These are phyloP conservation scores for Diaprepes abbreviatus DNA, from an alignment of 2,888 invertebrate genomes.

Conservation along the genomic window DNA sequence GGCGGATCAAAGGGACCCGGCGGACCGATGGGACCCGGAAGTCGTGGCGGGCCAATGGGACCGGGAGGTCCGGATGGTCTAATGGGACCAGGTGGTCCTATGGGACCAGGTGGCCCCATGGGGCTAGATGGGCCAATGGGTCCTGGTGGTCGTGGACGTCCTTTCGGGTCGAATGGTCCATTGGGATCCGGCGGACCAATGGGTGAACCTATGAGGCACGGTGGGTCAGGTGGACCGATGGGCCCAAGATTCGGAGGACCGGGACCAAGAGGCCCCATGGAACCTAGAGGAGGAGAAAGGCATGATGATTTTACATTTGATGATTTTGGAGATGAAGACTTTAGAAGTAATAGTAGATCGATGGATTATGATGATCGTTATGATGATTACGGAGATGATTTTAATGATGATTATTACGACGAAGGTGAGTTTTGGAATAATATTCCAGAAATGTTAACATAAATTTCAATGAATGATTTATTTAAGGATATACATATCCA, in stretches of 20 bases:
- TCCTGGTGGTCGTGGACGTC: background rate
- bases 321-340: conserved; percentile 51
- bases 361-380: conserved; percentile 42
- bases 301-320: conserved; percentile 27
- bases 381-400: conserved; percentile 58
- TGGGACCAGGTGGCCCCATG: background rate
- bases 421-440: conserved; percentile 57
- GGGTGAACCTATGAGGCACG: conserved; percentile 5
- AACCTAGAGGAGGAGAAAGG: conserved; percentile 7
- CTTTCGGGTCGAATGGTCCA: background rate
- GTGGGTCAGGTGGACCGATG: background rate
- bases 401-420: conserved; percentile 67
- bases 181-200: background rate
- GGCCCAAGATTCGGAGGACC: conserved; percentile 14
- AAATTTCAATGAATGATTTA: too few species aligned
- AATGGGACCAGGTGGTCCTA: conserved; percentile 1
- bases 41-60: background rate
- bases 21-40: background rate
- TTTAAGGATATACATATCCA: too few species aligned
- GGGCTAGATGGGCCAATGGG: background rate
- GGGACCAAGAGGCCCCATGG: background rate
- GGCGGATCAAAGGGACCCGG: conserved; percentile 11
- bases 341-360: conserved; percentile 51
- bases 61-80: background rate
- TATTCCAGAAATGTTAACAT: too few species aligned